Evolutionary conservation across 2,888 invertebrate species (phyloP).

Genomic region (Timandra comae): DNA sequence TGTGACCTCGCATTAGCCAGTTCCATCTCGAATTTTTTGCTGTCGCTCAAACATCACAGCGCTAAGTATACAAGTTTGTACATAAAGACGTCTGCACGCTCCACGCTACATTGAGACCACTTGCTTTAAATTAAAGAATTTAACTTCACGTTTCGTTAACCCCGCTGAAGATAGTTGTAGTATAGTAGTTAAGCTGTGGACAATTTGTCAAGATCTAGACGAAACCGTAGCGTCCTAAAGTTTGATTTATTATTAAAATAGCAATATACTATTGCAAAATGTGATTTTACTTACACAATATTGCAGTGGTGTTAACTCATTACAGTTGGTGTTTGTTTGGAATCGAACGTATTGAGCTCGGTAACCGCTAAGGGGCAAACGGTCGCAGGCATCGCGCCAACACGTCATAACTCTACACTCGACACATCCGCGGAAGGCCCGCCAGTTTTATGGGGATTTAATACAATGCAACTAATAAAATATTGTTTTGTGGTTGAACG

Average conservation of each 20-base stretch:
- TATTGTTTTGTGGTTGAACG: constrained; percentile 33
- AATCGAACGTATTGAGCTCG: constrained; percentile 40
- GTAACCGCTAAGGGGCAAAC: constrained; percentile 27
- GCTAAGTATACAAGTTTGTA: constrained; percentile 41
- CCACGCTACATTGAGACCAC: constrained; percentile 24
- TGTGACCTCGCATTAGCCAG: constrained; percentile 56
- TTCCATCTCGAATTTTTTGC: constrained; percentile 43
- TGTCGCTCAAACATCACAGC: constrained; percentile 35
- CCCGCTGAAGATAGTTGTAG: too few relatives aligned
- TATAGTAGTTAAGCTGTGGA: too few relatives aligned
- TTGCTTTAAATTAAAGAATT: constrained; percentile 38
- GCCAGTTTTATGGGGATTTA: constrained; percentile 34
- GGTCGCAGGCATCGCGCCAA: constrained; percentile 41
- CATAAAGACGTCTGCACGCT: constrained; percentile 41
- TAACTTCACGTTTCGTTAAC: constrained; percentile 42
- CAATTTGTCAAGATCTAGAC: constrained; percentile 11
- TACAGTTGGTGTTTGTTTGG: constrained; percentile 29
- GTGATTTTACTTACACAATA: constrained; percentile 15
- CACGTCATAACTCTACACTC: constrained; percentile 35
- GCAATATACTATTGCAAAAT: constrained; percentile 9
- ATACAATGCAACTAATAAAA: constrained; percentile 36
- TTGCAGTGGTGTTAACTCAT: constrained; percentile 24
- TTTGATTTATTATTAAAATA: constrained; percentile 12
- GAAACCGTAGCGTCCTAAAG: too few relatives aligned
- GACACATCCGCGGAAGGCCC: constrained; percentile 30